phyloP scores from a whole-genome alignment of 1,140 invertebrate genomes.

The Penaeus chinensis region DNA sequence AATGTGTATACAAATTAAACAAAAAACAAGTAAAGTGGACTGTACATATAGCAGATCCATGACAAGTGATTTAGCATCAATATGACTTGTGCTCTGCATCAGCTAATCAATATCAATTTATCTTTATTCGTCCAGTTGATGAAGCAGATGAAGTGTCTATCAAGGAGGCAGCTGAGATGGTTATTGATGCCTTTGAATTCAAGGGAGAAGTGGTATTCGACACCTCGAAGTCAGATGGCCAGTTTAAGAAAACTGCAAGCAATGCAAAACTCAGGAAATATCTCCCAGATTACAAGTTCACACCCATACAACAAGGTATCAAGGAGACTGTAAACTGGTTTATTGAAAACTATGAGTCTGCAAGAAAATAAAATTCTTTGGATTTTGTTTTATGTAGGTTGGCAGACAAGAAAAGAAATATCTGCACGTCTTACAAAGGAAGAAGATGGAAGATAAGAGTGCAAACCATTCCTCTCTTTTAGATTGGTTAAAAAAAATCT shows the following conservation, averaged over 20 bases:
- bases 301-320: conserved; percentile 86
- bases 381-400: neutral
- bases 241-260: conserved; percentile 98
- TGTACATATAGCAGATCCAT: no score
- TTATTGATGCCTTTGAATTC: conserved; percentile 82
- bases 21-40: no score
- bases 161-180: conserved; percentile 81
- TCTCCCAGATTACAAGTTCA: conserved; percentile 90
- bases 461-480: no score
- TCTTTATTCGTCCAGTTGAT: conserved; percentile 78
- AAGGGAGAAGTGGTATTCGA: conserved; percentile 83
- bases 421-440: neutral
- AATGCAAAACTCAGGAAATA: conserved; percentile 88
- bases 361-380: conserved; percentile 76
- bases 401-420: neutral
- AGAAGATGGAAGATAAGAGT: neutral
- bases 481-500: no score
- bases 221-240: conserved; percentile 91
- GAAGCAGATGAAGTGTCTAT: conserved; percentile 93
- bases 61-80: no score
- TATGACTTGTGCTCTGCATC: neutral
- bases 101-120: conserved; percentile 28
- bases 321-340: conserved; percentile 93
- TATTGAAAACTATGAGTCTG: conserved; percentile 80
- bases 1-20: no score